Evolutionary conservation across 2,888 invertebrate species (phyloP).

Genomic region (Sesia apiformis): DNA sequence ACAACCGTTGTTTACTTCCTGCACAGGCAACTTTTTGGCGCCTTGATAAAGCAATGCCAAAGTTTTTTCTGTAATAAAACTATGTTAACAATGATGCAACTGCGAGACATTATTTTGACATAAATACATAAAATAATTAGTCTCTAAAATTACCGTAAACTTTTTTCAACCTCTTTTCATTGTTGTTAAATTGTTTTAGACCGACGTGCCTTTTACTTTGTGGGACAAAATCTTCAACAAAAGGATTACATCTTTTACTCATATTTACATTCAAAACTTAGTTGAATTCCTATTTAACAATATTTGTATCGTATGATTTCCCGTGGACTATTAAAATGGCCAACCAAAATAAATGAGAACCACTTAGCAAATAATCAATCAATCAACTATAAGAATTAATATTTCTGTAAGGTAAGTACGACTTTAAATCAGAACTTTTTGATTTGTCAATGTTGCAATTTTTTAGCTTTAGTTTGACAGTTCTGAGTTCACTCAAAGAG

Average conservation of each 20-base stretch:
- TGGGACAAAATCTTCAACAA: slow-evolving; percentile 48
- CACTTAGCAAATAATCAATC: too few species aligned
- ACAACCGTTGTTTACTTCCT: slow-evolving; percentile 8
- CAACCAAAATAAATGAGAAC: too few species aligned
- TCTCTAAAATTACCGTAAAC: slow-evolving; percentile 42
- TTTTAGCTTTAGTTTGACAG: too few species aligned
- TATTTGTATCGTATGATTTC: not conserved
- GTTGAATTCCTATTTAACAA: not conserved
- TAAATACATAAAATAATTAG: not conserved
- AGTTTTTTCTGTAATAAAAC: slow-evolving; percentile 45
- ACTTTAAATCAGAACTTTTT: too few species aligned
- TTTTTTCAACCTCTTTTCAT: slow-evolving; percentile 48
- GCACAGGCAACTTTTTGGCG: slow-evolving; percentile 33
- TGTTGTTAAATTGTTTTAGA: slow-evolving; percentile 57
- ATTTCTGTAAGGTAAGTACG: too few species aligned
- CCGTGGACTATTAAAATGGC: too few species aligned
- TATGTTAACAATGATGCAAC: not conserved
- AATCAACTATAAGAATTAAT: too few species aligned
- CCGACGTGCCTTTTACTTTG: slow-evolving; percentile 62
- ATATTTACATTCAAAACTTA: slow-evolving; percentile 18
- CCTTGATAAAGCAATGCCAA: slow-evolving; percentile 47
- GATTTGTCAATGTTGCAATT: too few species aligned
- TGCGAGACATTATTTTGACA: not conserved
- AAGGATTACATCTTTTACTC: slow-evolving; percentile 62
- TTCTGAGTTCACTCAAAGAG: too few species aligned